Percentiles rank a stretch among this genome's conserved stretches.
Evolutionary conservation across 1,140 invertebrate species (phyloP).

Genomic region (Delia radicum): DNA sequence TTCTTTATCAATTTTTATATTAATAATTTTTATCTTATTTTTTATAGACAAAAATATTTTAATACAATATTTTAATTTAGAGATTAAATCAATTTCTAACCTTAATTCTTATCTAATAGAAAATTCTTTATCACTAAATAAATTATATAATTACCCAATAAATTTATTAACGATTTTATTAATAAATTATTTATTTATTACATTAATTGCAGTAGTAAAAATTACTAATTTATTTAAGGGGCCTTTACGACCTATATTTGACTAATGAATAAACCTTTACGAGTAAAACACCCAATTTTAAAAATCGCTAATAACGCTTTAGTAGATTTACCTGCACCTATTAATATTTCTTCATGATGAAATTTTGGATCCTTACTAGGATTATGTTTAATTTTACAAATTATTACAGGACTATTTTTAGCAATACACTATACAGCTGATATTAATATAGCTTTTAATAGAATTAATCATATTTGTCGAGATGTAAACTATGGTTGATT

Average conservation of each 20-base stretch:
- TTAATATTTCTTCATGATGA: no score
- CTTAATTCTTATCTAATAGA: no score
- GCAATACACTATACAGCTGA: neutral
- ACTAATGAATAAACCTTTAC: no score
- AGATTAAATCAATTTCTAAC: conserved; percentile 37
- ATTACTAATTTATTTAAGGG: conserved; percentile 55
- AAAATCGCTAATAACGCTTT: neutral
- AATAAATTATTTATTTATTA: conserved; percentile 60
- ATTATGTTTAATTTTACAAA: no score
- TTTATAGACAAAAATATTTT: conserved; percentile 56
- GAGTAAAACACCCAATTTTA: no score
- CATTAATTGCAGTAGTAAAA: conserved; percentile 57
- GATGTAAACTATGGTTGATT: conserved; percentile 62
- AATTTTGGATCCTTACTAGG: no score
- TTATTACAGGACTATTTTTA: no score
- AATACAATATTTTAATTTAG: conserved; percentile 53
- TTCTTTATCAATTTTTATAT: conserved; percentile 30
- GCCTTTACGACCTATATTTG: conserved; percentile 56
- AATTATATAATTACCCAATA: conserved; percentile 56
- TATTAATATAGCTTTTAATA: neutral
- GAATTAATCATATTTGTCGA: conserved; percentile 56
- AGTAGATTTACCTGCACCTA: no score
- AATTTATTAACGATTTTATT: conserved; percentile 56
- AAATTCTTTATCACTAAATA: conserved; percentile 29
- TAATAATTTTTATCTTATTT: conserved; percentile 43